Evolutionary conservation across 1,140 invertebrate genomes (phyloP).

Genomic region (Ericerus pela): DNA sequence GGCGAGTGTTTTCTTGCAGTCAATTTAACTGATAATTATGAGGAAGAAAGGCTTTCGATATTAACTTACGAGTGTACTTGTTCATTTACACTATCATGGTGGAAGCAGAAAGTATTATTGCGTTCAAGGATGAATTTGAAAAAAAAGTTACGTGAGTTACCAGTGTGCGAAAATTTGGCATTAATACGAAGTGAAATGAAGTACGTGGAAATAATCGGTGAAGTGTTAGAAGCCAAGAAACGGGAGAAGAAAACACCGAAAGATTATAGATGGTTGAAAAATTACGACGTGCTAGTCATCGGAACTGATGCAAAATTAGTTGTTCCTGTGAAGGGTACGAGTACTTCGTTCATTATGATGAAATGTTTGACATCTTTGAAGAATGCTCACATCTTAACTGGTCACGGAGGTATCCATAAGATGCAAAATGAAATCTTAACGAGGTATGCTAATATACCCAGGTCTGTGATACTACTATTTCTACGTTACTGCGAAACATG

Average conservation of each 20-base stretch:
- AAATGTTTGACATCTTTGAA: conserved; percentile 13
- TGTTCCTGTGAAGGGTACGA: not conserved
- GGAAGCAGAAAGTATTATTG: too few species aligned
- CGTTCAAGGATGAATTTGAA: too few species aligned
- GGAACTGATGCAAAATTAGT: conserved; percentile 13
- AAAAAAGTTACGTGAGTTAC: too few species aligned
- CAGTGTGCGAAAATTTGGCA: too few species aligned
- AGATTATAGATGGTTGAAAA: conserved; percentile 1
- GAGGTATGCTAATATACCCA: conserved; percentile 2
- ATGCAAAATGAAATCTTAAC: not conserved
- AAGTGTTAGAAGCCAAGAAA: not conserved
- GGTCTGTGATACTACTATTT: not conserved
- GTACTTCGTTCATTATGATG: conserved; percentile 15
- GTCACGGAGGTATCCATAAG: not conserved
- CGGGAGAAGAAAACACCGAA: not conserved
- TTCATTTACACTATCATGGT: too few species aligned
- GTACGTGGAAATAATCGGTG: not conserved
- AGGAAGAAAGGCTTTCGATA: too few species aligned
- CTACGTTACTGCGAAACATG: conserved; percentile 11
- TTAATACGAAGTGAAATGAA: too few species aligned
- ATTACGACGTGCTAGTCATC: conserved; percentile 4
- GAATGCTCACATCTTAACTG: not conserved
- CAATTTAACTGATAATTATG: too few species aligned
- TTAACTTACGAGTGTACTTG: too few species aligned
- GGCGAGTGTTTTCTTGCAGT: too few species aligned